These are phyloP conservation scores for Trissoscelio sp. DNA, from an alignment of 2,888 invertebrate species.

Conservation along the genomic window DNA sequence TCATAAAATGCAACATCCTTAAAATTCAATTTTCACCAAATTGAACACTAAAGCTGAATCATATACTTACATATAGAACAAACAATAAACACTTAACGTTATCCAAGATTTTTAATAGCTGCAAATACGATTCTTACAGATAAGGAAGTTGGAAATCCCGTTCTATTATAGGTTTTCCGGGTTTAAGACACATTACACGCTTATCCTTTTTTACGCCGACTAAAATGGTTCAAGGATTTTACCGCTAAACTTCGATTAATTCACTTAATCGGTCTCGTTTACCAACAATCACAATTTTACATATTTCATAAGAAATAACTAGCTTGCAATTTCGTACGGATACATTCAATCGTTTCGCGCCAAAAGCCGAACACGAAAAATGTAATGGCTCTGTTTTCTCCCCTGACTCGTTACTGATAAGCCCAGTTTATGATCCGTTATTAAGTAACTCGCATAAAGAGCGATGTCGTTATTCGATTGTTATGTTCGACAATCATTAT, in stretches of 20 bases:
- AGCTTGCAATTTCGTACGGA: not conserved
- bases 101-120: slow-evolving; percentile 29
- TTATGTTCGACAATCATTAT: slow-evolving; percentile 68
- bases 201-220: not conserved
- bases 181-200: not conserved
- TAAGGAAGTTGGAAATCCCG: slow-evolving; percentile 28
- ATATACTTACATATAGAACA: not conserved
- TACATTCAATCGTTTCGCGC: slow-evolving; percentile 18
- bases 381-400: slow-evolving; percentile 53
- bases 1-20: not conserved
- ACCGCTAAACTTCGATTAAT: slow-evolving; percentile 1
- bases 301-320: not conserved
- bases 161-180: slow-evolving; percentile 27
- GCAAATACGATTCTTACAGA: slow-evolving; percentile 31
- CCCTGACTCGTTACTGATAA: slow-evolving; percentile 51
- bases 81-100: slow-evolving; percentile 33
- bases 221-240: slow-evolving; percentile 11
- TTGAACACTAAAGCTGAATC: not conserved
- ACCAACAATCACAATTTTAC: too few species aligned
- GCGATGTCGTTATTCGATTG: slow-evolving; percentile 66
- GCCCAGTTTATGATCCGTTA: slow-evolving; percentile 54
- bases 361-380: slow-evolving; percentile 14
- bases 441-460: slow-evolving; percentile 63
- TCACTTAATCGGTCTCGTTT: too few species aligned
- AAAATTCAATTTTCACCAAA: not conserved